These are phyloP conservation scores for Corythoichthys intestinalis DNA, from an alignment of 2,113 vertebrate genomes.

Conservation along the genomic window DNA sequence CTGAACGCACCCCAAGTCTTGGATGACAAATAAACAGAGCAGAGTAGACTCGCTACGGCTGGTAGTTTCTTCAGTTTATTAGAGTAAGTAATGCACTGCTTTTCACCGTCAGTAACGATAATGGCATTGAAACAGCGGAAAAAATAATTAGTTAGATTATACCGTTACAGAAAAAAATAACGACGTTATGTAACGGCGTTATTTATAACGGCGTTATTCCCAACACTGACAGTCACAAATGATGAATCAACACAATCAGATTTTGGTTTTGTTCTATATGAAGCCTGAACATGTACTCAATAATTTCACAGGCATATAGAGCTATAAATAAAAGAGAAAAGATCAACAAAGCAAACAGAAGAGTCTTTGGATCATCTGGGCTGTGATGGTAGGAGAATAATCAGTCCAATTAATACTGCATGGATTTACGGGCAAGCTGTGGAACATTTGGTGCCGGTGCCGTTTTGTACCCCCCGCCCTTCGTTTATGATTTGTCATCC, in stretches of 20 bases:
- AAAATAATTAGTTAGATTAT: no score
- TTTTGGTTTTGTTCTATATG: neutral
- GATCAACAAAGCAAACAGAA: constrained; percentile 11
- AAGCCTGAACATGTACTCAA: neutral
- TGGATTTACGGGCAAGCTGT: constrained; percentile 59
- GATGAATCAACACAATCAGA: neutral
- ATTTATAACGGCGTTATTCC: no score
- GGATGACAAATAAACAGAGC: no score
- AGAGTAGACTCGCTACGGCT: no score
- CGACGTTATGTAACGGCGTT: no score
- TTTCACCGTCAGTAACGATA: no score
- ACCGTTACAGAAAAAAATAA: no score
- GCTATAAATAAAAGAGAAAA: constrained; percentile 11
- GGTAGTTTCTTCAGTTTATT: no score
- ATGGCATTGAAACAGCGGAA: no score
- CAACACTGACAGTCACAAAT: neutral
- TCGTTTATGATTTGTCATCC: constrained; percentile 18
- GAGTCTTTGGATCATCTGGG: constrained; percentile 31
- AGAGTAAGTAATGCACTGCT: no score
- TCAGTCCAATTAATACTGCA: constrained; percentile 43
- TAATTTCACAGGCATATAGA: neutral
- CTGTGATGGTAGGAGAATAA: constrained; percentile 53
- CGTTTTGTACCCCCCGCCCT: constrained; percentile 6
- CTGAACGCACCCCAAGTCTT: no score
- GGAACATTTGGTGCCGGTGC: constrained; percentile 36